Percentiles rank a stretch among this genome's conserved stretches.
Evolutionary conservation across 2,888 invertebrate species (phyloP).

Genomic region (Philonicus albiceps): DNA sequence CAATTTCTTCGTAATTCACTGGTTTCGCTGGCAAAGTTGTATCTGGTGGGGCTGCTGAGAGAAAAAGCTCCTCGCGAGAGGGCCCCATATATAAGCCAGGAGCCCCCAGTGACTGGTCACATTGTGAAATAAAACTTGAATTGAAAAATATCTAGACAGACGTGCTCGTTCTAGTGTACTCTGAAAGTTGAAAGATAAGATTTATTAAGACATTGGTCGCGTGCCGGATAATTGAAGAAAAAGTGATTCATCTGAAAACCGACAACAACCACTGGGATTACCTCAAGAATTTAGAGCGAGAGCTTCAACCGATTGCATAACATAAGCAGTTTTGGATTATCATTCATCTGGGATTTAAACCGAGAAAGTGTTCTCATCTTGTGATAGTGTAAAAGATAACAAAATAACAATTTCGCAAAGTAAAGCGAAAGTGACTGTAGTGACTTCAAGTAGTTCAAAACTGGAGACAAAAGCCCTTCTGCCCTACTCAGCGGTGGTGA

Average conservation of each 20-base stretch:
- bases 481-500: conserved; percentile 45
- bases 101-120: not conserved
- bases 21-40: conserved; percentile 17
- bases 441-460: conserved; percentile 47
- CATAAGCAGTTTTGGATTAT: not conserved
- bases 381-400: not conserved
- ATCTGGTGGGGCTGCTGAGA: not conserved
- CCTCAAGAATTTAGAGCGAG: conserved; percentile 34
- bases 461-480: conserved; percentile 50
- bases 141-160: not conserved
- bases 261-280: conserved; percentile 33
- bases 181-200: not conserved
- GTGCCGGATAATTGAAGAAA: conserved; percentile 39
- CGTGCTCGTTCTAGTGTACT: not conserved
- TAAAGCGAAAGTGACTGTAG: conserved; percentile 45
- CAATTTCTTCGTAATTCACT: not conserved
- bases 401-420: conserved; percentile 10
- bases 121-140: conserved; percentile 26
- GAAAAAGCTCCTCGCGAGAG: conserved; percentile 13
- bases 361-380: not conserved
- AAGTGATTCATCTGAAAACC: conserved; percentile 38
- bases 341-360: not conserved
- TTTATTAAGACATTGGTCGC: conserved; percentile 38
- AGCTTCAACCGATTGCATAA: conserved; percentile 13
- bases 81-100: not conserved